A percentile compares a stretch with the other conserved stretches of the same genome.
These are phyloP conservation scores for Oscheius myriophilus DNA, from an alignment of 2,888 invertebrate species.

Conservation along the genomic window DNA sequence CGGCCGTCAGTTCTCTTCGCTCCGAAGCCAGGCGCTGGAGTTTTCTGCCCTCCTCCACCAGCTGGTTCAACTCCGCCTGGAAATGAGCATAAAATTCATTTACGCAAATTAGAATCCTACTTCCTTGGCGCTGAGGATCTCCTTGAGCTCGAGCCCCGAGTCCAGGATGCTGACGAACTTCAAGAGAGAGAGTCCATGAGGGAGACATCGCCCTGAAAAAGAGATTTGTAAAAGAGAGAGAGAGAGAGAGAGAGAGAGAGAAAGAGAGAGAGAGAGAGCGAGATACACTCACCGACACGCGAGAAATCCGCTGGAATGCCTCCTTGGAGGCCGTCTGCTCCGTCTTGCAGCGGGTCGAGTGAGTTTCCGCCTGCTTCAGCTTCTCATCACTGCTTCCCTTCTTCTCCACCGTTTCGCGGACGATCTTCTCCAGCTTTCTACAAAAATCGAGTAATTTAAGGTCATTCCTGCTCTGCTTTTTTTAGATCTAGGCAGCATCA, in stretches of 20 bases:
- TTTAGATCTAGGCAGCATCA: too few relatives aligned
- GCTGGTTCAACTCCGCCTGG: conserved; percentile 1
- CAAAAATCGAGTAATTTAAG: too few relatives aligned
- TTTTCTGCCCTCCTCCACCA: conserved; percentile 26
- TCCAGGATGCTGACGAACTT: conserved; percentile 19
- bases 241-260: too few relatives aligned
- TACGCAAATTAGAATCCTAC: background rate
- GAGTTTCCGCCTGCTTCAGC: background rate
- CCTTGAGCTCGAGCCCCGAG: background rate
- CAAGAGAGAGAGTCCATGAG: conserved; percentile 37
- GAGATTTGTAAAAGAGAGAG: too few relatives aligned
- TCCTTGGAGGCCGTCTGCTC: background rate
- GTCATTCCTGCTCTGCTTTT: too few relatives aligned
- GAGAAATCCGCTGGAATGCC: background rate
- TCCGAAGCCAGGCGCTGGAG: conserved; percentile 28
- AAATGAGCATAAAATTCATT: too few relatives aligned
- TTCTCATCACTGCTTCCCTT: background rate
- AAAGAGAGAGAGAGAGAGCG: background rate
- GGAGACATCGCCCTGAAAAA: conserved; percentile 42
- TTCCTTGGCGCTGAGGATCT: background rate
- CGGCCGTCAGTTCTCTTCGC: conserved; percentile 24
- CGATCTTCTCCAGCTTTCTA: conserved; percentile 20
- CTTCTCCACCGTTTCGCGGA: conserved; percentile 21
- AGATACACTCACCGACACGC: background rate
- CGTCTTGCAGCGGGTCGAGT: background rate